Percentiles rank a stretch among this genome's conserved stretches.
Conservation (phyloP, 2,888 invertebrate species). For the Sialis fuliginosa region DNA sequence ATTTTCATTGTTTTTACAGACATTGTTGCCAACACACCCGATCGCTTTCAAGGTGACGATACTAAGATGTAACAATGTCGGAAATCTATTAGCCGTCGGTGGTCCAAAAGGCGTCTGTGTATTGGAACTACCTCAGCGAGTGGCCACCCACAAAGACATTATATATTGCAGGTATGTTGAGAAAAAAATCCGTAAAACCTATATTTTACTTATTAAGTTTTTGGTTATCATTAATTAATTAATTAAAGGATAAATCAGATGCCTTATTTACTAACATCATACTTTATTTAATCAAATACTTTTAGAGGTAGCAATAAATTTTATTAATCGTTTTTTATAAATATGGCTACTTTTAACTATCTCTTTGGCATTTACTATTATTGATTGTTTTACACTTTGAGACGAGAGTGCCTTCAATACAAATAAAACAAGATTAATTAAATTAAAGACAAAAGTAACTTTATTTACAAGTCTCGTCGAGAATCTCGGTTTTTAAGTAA, state of each 20-base stretch:
- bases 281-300: no score
- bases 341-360: no score
- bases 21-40: constrained; percentile 44
- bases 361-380: no score
- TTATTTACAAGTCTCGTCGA: no score
- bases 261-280: not conserved
- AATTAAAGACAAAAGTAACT: no score
- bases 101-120: constrained; percentile 52
- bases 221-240: not conserved
- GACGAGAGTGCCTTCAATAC: no score
- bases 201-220: not conserved
- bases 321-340: no score
- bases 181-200: no score
- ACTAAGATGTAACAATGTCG: constrained; percentile 43
- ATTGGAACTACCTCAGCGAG: constrained; percentile 50
- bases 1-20: constrained; percentile 31
- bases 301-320: no score
- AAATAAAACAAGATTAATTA: no score
- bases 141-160: constrained; percentile 47
- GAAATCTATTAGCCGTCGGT: constrained; percentile 48
- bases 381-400: no score
- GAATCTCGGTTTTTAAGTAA: no score
- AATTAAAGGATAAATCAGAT: not conserved
- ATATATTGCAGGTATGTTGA: constrained; percentile 53
- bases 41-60: constrained; percentile 52